Evolutionary conservation across 1,140 invertebrate species (phyloP).

Genomic region (Zeugodacus cucurbitae): DNA sequence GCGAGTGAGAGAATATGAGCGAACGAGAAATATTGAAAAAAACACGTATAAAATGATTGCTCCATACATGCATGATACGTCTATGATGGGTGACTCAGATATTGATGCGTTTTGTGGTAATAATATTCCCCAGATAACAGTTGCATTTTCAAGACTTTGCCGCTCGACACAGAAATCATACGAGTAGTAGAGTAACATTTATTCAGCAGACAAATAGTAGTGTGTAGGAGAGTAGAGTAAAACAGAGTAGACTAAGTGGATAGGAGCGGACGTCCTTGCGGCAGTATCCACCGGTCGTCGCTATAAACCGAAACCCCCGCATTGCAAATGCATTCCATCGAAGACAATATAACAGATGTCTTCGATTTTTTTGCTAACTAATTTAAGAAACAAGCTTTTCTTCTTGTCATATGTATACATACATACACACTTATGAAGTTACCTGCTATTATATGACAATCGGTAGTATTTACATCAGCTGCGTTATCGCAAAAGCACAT

Average conservation of each 20-base stretch:
- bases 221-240: neutral
- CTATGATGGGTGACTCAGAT: neutral
- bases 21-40: neutral
- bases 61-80: constrained; percentile 8
- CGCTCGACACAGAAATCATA: neutral
- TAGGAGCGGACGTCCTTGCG: constrained; percentile 40
- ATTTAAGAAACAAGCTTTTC: constrained; percentile 71
- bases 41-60: constrained; percentile 12
- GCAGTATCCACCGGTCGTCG: constrained; percentile 53
- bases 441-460: constrained; percentile 72
- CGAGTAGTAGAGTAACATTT: neutral
- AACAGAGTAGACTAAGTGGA: neutral
- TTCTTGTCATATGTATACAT: constrained; percentile 66
- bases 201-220: neutral
- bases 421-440: constrained; percentile 57
- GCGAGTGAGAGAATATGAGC: neutral
- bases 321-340: constrained; percentile 41
- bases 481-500: constrained; percentile 68
- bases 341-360: neutral
- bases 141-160: constrained; percentile 11
- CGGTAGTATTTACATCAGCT: constrained; percentile 59
- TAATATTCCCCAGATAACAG: neutral
- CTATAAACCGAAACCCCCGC: constrained; percentile 37
- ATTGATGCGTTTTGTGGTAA: neutral
- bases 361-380: neutral